Evolutionary conservation across 1,140 invertebrate species (phyloP).

Genomic region (Odontomachus brunneus): DNA sequence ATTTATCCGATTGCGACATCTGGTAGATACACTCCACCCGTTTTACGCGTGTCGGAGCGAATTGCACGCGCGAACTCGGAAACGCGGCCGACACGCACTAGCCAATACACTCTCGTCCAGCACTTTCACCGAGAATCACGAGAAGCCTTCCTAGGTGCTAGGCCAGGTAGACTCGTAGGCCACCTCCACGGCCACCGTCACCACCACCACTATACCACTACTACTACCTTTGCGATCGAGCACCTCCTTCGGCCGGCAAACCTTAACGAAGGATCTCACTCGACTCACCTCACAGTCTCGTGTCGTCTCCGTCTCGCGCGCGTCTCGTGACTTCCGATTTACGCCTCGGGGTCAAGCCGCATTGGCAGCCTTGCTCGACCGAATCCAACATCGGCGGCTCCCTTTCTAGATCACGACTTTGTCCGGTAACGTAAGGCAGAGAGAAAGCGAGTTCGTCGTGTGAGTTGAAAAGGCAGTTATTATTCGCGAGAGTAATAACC

Average conservation of each 20-base stretch:
- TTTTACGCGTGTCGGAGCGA: constrained; percentile 27
- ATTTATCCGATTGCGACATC: not conserved
- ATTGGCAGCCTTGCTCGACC: constrained; percentile 12
- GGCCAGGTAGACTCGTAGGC: constrained; percentile 49
- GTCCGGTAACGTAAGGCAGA: not conserved
- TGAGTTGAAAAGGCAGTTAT: not conserved
- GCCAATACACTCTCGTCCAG: constrained; percentile 20
- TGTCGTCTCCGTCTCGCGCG: constrained; percentile 61
- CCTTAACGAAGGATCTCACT: constrained; percentile 67
- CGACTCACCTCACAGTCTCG: constrained; percentile 71
- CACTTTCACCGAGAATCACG: constrained; percentile 69
- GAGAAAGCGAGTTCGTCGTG: constrained; percentile 27
- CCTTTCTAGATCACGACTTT: constrained; percentile 27
- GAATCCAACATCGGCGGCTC: constrained; percentile 11
- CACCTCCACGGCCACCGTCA: constrained; percentile 31
- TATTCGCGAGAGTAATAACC: not conserved
- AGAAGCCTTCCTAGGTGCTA: constrained; percentile 58
- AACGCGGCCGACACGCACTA: not conserved
- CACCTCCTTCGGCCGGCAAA: constrained; percentile 52
- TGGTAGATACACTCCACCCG: not conserved
- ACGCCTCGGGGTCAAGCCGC: not conserved
- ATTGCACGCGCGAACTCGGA: constrained; percentile 13
- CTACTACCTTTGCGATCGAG: constrained; percentile 1
- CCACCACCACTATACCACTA: not conserved
- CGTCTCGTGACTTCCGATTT: constrained; percentile 40